Conservation (phyloP, 1,140 invertebrate genomes). For the Drosophila quadrilineata region DNA sequence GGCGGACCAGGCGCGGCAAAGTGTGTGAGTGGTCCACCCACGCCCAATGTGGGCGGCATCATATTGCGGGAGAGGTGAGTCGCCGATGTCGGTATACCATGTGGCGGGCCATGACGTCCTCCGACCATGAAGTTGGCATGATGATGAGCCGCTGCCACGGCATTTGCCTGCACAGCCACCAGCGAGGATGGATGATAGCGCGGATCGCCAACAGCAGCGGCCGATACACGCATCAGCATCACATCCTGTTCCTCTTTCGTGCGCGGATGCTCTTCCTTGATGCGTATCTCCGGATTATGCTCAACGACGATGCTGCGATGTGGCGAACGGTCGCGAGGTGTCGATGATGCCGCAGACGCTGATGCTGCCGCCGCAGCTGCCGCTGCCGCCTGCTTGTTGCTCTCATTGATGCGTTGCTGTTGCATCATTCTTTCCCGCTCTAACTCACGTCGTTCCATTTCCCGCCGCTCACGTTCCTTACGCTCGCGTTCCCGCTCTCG, state of each 20-base stretch:
- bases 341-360: slow-evolving; percentile 79
- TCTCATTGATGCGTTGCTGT: slow-evolving; percentile 83
- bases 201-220: slow-evolving; percentile 62
- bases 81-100: slow-evolving; percentile 84
- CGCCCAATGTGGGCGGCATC: slow-evolving; percentile 81
- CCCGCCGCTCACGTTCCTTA: slow-evolving; percentile 87
- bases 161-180: slow-evolving; percentile 65
- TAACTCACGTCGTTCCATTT: slow-evolving; percentile 85
- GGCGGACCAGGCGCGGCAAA: slow-evolving; percentile 83
- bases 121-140: slow-evolving; percentile 80
- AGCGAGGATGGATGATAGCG: slow-evolving; percentile 77
- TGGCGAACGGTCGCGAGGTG: slow-evolving; percentile 85
- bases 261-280: slow-evolving; percentile 85
- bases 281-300: slow-evolving; percentile 82
- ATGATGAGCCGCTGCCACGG: slow-evolving; percentile 65
- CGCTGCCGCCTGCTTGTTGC: slow-evolving; percentile 81
- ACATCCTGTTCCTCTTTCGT: slow-evolving; percentile 84
- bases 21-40: slow-evolving; percentile 83
- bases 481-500: slow-evolving; percentile 84
- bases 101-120: slow-evolving; percentile 82
- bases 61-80: slow-evolving; percentile 83
- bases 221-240: slow-evolving; percentile 79
- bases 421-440: slow-evolving; percentile 84
- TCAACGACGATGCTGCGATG: slow-evolving; percentile 85
- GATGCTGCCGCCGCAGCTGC: slow-evolving; percentile 79